Evolutionary conservation across 2,888 invertebrate genomes (phyloP).

Genomic region (Celastrina argiolus): DNA sequence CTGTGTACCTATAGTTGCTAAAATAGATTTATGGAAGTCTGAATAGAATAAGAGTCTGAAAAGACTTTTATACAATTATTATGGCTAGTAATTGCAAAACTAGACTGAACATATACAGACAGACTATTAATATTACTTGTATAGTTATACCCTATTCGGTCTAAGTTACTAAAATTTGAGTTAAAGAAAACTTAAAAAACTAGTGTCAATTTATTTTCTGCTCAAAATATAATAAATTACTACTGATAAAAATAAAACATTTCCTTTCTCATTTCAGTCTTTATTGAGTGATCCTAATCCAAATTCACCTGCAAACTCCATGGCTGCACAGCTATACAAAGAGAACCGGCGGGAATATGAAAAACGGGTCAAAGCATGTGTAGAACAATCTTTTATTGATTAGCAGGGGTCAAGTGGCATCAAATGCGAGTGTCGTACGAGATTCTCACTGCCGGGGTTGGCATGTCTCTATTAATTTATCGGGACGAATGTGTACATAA

Average conservation of each 20-base stretch:
- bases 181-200: too few relatives aligned
- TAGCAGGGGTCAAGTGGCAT: conserved; percentile 72
- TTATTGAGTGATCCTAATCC: conserved; percentile 99
- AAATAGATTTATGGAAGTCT: too few relatives aligned
- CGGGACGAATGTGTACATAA: conserved; percentile 54
- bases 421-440: conserved; percentile 44
- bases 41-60: too few relatives aligned
- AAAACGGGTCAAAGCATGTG: conserved; percentile 99
- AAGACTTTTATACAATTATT: too few relatives aligned
- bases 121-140: too few relatives aligned
- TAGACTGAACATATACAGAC: too few relatives aligned
- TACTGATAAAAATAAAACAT: neutral
- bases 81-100: too few relatives aligned
- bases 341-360: conserved; percentile 99
- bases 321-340: conserved; percentile 99
- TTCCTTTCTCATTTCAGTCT: conserved; percentile 85
- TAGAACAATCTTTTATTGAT: conserved; percentile 99
- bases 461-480: conserved; percentile 41
- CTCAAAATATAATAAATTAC: neutral
- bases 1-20: too few relatives aligned
- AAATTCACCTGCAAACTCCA: conserved; percentile 99
- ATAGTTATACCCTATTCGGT: too few relatives aligned
- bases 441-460: conserved; percentile 22
- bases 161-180: too few relatives aligned
- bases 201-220: too few relatives aligned